Evolutionary conservation across 2,797 vertebrate genomes (phyloP), one percentile per base, ranked within the genome.

Genomic region (Enteromius trimaculatus): DNA sequence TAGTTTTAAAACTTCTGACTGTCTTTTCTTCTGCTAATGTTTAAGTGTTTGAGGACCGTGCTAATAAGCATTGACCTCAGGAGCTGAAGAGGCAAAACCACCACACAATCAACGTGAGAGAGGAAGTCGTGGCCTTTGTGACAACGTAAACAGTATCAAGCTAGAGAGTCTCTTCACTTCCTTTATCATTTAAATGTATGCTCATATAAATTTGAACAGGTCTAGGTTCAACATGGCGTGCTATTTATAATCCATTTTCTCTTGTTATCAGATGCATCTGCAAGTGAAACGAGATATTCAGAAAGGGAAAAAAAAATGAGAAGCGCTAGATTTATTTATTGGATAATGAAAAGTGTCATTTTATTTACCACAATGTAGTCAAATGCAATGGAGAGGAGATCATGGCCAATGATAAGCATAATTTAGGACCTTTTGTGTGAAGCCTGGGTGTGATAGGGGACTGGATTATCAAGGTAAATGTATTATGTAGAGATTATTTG

Each of bases 1-100:
- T 47, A 71, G 39, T 78, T 78, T 39, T 42, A 68, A 77, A 69
- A 78, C 75, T 60, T 71, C 44, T 78, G 31, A 83, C 6, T 6
- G n/a, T 49, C 65, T 3, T 10, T 17, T 71, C 23, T 29, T 51
- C 47, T 62, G 37, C 23, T 51, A 4, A 11, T 51, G 70, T 51
- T 19, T 11, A 8, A 37, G 9, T 31, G 26, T 74, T 74, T 51
- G 4, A 74, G 47, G 71, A 74, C 47, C 51, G 5, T 74, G 49
- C 47, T 34, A 21, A 74, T n/a, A n/a, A 29, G 66, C 4, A 42
- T 23, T 42, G 42, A 49, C 7, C 42, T 49, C 14, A 16, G 42
- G 14, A 71, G 29, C 14, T 47, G 42, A 71, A 71, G 7, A 17
- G 14, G 23, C 7, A 47, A 7, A 47, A 26, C 44, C 16, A 70